Evolutionary conservation across 2,888 invertebrate species (phyloP).

Genomic region (Anticlea derivata): DNA sequence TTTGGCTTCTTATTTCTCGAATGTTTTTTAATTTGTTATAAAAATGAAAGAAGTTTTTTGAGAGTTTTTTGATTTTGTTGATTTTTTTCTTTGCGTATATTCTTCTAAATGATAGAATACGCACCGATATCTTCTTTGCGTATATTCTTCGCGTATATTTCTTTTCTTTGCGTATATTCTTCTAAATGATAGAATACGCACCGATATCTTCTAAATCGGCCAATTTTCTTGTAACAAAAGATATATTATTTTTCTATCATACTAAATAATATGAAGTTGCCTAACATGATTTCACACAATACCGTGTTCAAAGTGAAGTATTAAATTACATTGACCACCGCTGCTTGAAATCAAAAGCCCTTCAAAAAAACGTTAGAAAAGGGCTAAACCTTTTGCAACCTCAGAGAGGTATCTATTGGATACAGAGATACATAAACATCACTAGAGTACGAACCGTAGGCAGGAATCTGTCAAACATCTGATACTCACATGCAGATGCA

Average conservation of each 20-base stretch:
- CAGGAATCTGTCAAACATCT: not conserved
- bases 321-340: constrained; percentile 70
- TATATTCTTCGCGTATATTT: too few relatives aligned
- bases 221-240: constrained; percentile 8
- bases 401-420: constrained; percentile 12
- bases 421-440: too few relatives aligned
- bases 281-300: constrained; percentile 28
- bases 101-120: too few relatives aligned
- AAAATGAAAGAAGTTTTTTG: too few relatives aligned
- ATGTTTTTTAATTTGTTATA: too few relatives aligned
- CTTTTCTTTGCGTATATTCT: too few relatives aligned
- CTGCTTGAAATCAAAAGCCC: constrained; percentile 53
- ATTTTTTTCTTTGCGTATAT: too few relatives aligned
- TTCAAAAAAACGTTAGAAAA: constrained; percentile 55
- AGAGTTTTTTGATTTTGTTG: too few relatives aligned
- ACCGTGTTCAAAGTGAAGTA: constrained; percentile 41
- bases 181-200: too few relatives aligned
- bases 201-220: not conserved
- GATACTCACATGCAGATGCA: too few relatives aligned
- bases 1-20: too few relatives aligned
- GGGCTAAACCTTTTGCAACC: constrained; percentile 40
- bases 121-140: too few relatives aligned
- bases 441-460: constrained; percentile 12
- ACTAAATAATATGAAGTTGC: constrained; percentile 17
- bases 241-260: constrained; percentile 2